A percentile compares a stretch with the other conserved stretches of the same genome.
phyloP scores from a whole-genome alignment of 2,888 invertebrate genomes.

The Drosophila meridionalis region DNA sequence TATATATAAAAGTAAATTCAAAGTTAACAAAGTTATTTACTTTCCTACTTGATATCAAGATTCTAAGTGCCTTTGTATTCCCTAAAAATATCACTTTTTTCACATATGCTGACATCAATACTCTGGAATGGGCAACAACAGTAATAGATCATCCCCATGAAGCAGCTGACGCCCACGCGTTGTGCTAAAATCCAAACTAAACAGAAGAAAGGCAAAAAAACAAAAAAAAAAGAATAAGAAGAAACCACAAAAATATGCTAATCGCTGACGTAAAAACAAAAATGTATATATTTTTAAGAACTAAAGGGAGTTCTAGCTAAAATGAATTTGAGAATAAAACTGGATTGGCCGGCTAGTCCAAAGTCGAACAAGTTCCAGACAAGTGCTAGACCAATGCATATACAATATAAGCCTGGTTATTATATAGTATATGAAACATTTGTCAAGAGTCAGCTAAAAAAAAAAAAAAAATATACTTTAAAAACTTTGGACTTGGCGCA shows the following conservation, averaged over 20 bases:
- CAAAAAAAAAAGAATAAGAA: not conserved
- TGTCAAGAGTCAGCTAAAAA: not conserved
- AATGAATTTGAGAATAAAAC: conserved; percentile 25
- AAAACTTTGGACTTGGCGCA: conserved; percentile 18
- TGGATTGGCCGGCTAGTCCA: conserved; percentile 26
- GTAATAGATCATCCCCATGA: not conserved
- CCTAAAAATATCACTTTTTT: conserved; percentile 7
- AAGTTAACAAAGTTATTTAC: not conserved
- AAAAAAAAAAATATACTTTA: not conserved
- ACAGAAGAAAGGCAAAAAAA: conserved; percentile 6
- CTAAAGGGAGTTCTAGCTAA: conserved; percentile 14
- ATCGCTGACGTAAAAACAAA: conserved; percentile 12
- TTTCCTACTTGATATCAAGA: not conserved
- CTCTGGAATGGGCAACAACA: conserved; percentile 6
- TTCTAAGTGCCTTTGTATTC: conserved; percentile 3
- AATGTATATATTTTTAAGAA: conserved; percentile 2
- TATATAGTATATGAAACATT: not conserved
- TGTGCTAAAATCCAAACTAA: conserved; percentile 25
- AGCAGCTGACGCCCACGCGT: conserved; percentile 21
- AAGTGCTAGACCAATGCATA: not conserved
- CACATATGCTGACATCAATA: conserved; percentile 31
- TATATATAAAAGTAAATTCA: not conserved
- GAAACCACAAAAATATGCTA: conserved; percentile 24
- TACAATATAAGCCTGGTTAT: not conserved
- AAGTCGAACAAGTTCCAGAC: conserved; percentile 24